Evolutionary conservation across 2,797 vertebrate species (phyloP), one percentile per base, ranked within the genome.

Genomic region (Erethizon dorsatum): DNA sequence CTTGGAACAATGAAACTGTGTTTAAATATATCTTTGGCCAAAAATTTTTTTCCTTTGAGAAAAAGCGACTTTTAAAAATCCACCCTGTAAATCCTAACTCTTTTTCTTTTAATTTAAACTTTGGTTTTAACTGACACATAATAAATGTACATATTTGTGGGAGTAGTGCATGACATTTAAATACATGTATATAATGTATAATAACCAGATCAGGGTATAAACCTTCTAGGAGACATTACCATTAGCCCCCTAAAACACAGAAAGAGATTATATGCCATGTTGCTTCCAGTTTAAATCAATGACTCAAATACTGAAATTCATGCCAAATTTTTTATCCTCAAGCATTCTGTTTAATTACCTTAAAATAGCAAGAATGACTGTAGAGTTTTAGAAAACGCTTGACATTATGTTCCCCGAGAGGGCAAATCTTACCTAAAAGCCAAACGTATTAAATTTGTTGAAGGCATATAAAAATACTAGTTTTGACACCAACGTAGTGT

Each of bases 371-470:
- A 90, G 31, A 93, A 77, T 83, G 50, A 61, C 41, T 94, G 33
- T 41, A 26, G n/a, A 22, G 12, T 71, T 96, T 96, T 96, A 63
- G 24, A 73, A 87, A 97, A 94, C 17, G 2, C 87, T 93, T 92
- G 26, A 75, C 15, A 47, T 79, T 92, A 13, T 90, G 26, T 84
- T 77, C 22, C 47, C 31, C 31, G 33, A 91, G 77, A 97, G n/a
- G 45, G 22, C 15, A 95, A 93, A 95, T 57, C 28, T 84, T 96
- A 37, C 56, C 69, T 22, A 65, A 94, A 93, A 85, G 75, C 75
- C 77, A 47, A 97, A 85, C 54, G 69, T 94, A 97, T 95, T 92
- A 86, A 86, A 80, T 95, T 80, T 80, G 24, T 84, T 57, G n/a
- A 94, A 67, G 31, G 18, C n/a, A 47, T 50, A 92, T 69, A 84